Evolutionary conservation across 2,888 invertebrate genomes (phyloP).

Genomic region (Sminthurides aquaticus): DNA sequence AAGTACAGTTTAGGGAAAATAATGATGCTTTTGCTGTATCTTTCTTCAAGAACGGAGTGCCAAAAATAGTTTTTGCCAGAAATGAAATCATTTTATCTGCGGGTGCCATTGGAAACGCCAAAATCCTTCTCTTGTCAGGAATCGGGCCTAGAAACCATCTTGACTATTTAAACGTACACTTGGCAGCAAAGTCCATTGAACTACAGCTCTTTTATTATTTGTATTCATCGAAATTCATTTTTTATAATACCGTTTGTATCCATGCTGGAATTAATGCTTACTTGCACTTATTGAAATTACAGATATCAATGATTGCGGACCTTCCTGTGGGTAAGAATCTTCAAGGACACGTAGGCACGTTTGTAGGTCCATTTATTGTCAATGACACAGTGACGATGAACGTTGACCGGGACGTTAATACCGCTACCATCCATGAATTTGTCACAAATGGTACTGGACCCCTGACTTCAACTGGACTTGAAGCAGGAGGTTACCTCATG

Average conservation of each 20-base stretch:
- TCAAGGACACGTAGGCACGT: conserved; percentile 30
- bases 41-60: conserved; percentile 34
- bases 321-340: conserved; percentile 39
- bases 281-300: too few relatives aligned
- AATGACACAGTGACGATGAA: conserved; percentile 34
- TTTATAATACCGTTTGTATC: too few relatives aligned
- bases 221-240: background rate
- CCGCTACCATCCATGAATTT: conserved; percentile 30
- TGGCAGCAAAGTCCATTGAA: too few relatives aligned
- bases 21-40: conserved; percentile 37
- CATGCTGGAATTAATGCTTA: too few relatives aligned
- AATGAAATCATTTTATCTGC: conserved; percentile 36
- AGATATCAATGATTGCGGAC: conserved; percentile 36
- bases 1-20: conserved; percentile 32
- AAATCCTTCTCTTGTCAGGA: conserved; percentile 36
- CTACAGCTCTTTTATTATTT: background rate
- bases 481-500: conserved; percentile 28
- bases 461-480: conserved; percentile 33
- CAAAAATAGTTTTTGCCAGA: conserved; percentile 29
- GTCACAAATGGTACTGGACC: conserved; percentile 35
- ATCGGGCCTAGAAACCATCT: conserved; percentile 37
- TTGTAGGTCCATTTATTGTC: conserved; percentile 38
- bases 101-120: conserved; percentile 33
- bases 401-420: conserved; percentile 37
- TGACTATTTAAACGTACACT: conserved; percentile 28